A percentile compares a stretch with the other conserved stretches of the same genome.
phyloP scores from a whole-genome alignment of 2,888 invertebrate genomes.

The Zelleria hepariella region DNA sequence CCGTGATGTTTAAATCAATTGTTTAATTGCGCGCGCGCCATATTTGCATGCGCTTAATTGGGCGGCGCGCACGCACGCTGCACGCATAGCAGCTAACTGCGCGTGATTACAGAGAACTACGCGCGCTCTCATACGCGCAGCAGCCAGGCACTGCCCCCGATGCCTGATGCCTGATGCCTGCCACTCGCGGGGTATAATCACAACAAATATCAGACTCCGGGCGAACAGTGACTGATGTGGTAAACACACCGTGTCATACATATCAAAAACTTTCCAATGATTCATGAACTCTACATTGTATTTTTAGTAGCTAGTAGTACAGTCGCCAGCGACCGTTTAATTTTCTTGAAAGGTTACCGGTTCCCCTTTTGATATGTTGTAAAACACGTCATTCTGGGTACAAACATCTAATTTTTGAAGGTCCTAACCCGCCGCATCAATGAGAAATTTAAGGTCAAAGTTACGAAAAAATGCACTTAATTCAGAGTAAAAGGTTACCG shows the following conservation, averaged over 20 bases:
- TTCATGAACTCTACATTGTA: background rate
- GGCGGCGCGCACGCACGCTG: background rate
- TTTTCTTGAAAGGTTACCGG: too few species aligned
- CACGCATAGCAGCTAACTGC: background rate
- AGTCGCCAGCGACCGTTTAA: too few species aligned
- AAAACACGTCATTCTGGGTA: too few species aligned
- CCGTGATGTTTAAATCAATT: conserved; percentile 7
- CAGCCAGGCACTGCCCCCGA: too few species aligned
- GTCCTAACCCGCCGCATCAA: too few species aligned
- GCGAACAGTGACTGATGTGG: background rate
- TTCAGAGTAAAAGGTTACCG: too few species aligned
- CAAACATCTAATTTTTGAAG: too few species aligned
- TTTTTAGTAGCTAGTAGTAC: too few species aligned
- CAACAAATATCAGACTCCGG: background rate
- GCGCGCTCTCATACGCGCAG: background rate
- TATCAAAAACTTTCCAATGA: background rate
- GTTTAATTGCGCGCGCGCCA: conserved; percentile 9
- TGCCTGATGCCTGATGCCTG: too few species aligned
- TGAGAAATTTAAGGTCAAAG: too few species aligned
- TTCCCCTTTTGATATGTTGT: too few species aligned
- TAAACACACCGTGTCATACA: background rate
- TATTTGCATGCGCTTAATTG: background rate
- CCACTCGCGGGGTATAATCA: background rate
- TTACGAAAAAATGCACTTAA: too few species aligned
- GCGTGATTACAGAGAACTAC: background rate